phyloP scores from a whole-genome alignment of 1,140 invertebrate species.

The Ruditapes philippinarum region DNA sequence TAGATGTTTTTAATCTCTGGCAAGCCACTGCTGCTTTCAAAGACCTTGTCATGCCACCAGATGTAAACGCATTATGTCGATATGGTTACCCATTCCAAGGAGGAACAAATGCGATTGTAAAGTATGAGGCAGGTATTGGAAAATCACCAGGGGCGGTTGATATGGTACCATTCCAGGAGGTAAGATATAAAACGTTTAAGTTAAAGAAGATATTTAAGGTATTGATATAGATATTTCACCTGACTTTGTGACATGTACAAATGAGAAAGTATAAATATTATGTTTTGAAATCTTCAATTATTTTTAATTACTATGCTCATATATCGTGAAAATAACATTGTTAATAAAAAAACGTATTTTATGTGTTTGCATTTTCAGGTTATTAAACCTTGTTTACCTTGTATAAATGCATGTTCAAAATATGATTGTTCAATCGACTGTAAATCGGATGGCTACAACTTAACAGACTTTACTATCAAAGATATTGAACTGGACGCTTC shows the following conservation, averaged over 20 bases:
- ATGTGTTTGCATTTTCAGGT: conserved; percentile 10
- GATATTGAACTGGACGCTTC: neutral
- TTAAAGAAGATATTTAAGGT: neutral
- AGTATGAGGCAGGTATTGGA: conserved; percentile 71
- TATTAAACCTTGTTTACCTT: conserved; percentile 12
- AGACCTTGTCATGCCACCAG: conserved; percentile 64
- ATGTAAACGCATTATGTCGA: conserved; percentile 49
- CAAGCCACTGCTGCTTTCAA: conserved; percentile 54
- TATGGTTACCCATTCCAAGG: conserved; percentile 70
- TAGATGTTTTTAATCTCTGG: conserved; percentile 58
- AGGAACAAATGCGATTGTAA: conserved; percentile 64
- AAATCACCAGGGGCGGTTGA: neutral
- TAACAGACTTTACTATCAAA: neutral
- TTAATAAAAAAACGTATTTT: too few relatives aligned
- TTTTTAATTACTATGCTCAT: too few relatives aligned
- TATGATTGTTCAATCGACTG: neutral
- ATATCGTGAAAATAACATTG: too few relatives aligned
- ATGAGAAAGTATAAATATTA: too few relatives aligned
- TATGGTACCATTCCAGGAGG: conserved; percentile 58
- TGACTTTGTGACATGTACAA: too few relatives aligned
- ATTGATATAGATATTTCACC: too few relatives aligned
- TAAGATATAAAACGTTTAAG: conserved; percentile 20
- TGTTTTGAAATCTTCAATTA: too few relatives aligned
- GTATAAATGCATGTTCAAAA: conserved; percentile 6
- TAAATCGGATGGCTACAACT: neutral